Evolutionary conservation across 2,797 vertebrate species (phyloP).

Genomic region (Micropoecilia bifurca): DNA sequence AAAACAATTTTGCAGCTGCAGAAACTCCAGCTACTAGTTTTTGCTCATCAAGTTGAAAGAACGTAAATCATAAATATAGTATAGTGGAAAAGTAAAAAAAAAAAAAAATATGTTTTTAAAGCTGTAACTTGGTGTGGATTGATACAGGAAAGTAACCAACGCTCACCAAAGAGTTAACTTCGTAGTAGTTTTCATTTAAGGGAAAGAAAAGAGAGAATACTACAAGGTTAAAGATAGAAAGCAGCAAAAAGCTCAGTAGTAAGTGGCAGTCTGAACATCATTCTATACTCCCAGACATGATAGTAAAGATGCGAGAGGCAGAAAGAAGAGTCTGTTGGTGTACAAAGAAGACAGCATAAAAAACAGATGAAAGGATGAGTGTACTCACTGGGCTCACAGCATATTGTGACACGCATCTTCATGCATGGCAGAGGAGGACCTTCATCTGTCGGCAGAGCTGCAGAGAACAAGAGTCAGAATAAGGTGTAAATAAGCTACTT

Average conservation of each 20-base stretch:
- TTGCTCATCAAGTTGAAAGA: not conserved
- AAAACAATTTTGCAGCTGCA: not conserved
- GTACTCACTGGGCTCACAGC: constrained; percentile 81
- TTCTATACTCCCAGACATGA: constrained; percentile 14
- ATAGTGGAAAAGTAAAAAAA: not conserved
- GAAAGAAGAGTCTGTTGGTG: constrained; percentile 37
- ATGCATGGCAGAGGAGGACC: constrained; percentile 81
- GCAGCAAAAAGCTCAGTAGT: constrained; percentile 3
- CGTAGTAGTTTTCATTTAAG: not conserved
- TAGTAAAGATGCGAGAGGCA: constrained; percentile 49
- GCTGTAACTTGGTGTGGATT: not conserved
- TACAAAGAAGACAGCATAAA: constrained; percentile 50
- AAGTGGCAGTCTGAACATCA: constrained; percentile 32
- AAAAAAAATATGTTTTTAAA: not conserved
- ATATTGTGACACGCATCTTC: constrained; percentile 83
- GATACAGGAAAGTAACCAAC: not conserved
- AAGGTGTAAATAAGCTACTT: constrained; percentile 25
- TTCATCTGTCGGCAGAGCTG: constrained; percentile 81
- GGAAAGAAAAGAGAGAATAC: not conserved
- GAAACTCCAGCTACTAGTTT: not conserved
- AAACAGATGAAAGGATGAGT: constrained; percentile 61
- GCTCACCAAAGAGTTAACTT: constrained; percentile 17
- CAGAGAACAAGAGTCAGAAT: constrained; percentile 29
- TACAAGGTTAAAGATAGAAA: constrained; percentile 16
- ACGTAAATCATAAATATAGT: not conserved